phyloP scores from a whole-genome alignment of 2,888 invertebrate species.

The Lasioglossum morio region DNA sequence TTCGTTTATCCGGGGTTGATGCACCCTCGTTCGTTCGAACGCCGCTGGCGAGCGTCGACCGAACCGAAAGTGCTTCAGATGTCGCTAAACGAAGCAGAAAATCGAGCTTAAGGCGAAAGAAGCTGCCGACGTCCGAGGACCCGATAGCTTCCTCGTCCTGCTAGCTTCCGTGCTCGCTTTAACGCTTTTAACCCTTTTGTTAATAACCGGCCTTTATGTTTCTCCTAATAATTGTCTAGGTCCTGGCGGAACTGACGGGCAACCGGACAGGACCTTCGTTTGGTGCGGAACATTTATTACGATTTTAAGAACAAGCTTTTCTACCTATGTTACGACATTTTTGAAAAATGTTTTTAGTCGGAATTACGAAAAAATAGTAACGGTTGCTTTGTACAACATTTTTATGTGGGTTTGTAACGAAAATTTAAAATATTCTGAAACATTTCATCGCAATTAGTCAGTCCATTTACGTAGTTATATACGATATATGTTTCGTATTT shows the following conservation, averaged over 20 bases:
- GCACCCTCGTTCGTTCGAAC: slow-evolving; percentile 37
- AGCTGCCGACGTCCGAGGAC: slow-evolving; percentile 45
- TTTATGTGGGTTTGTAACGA: not conserved
- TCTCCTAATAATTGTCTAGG: not conserved
- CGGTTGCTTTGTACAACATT: not conserved
- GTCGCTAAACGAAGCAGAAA: slow-evolving; percentile 71
- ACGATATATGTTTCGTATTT: not conserved
- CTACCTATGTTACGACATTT: too few species aligned
- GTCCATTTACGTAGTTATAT: not conserved
- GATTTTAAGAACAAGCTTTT: too few species aligned
- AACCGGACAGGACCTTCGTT: not conserved
- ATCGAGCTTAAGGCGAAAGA: slow-evolving; percentile 62
- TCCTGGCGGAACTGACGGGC: not conserved
- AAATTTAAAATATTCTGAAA: too few species aligned
- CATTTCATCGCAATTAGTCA: not conserved
- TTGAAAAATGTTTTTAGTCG: not conserved
- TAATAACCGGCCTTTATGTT: not conserved
- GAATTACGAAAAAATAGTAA: not conserved
- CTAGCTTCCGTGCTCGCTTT: slow-evolving; percentile 11
- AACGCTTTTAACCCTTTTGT: slow-evolving; percentile 18
- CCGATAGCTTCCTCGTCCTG: slow-evolving; percentile 32
- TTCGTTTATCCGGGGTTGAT: slow-evolving; percentile 54
- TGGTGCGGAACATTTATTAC: not conserved
- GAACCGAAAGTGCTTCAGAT: slow-evolving; percentile 63
- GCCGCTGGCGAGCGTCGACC: slow-evolving; percentile 33